These are phyloP conservation scores for Uropsilus gracilis DNA, from an alignment of 2,113 vertebrate genomes.

Conservation along the genomic window DNA sequence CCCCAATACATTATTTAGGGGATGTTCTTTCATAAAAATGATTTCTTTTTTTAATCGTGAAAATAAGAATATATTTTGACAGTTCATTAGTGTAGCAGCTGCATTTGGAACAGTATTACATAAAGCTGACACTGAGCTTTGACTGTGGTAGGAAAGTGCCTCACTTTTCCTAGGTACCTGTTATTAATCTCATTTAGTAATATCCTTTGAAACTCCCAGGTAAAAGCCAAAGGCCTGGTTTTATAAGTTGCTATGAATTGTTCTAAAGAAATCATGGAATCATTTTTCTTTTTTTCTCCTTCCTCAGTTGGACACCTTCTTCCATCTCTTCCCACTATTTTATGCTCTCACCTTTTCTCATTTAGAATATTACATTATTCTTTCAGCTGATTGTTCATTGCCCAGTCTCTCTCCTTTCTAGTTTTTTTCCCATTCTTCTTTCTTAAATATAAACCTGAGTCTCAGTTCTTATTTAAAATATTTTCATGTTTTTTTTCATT, in stretches of 20 bases:
- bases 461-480: neutral
- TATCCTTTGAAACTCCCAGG: neutral
- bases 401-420: neutral
- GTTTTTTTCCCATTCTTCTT: neutral
- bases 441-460: neutral
- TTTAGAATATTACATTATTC: neutral
- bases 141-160: neutral
- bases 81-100: neutral
- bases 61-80: neutral
- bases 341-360: neutral
- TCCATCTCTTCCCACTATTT: neutral
- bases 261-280: neutral
- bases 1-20: neutral
- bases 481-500: neutral
- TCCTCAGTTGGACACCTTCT: neutral
- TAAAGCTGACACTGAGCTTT: neutral
- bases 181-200: neutral
- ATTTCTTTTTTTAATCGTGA: neutral
- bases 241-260: neutral
- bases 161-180: neutral
- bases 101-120: neutral
- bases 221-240: neutral
- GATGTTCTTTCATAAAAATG: neutral
- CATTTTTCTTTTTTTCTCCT: neutral
- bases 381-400: neutral